These are phyloP conservation scores for Geotrupes spiniger DNA, from an alignment of 2,888 invertebrate species.

Conservation along the genomic window DNA sequence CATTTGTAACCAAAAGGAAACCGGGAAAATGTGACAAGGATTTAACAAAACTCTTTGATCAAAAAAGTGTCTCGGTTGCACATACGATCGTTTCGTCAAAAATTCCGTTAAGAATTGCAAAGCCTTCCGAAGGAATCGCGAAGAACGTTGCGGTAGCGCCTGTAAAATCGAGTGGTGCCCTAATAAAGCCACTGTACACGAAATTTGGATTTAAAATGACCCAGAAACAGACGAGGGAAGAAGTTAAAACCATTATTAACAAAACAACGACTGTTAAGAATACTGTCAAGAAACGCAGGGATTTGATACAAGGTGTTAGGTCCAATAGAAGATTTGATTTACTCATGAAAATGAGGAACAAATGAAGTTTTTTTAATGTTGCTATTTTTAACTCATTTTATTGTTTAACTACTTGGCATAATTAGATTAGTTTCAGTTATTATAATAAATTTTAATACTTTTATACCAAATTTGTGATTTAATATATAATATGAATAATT, in stretches of 20 bases:
- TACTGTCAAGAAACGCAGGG: neutral
- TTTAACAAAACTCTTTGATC: constrained; percentile 4
- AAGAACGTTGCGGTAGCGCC: too few species aligned
- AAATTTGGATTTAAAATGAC: constrained; percentile 13
- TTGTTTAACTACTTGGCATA: too few species aligned
- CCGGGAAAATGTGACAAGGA: constrained; percentile 1
- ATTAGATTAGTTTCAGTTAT: too few species aligned
- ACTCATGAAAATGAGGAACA: constrained; percentile 15
- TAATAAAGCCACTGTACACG: neutral
- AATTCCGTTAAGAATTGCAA: too few species aligned
- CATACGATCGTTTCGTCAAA: too few species aligned
- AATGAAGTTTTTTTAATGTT: neutral
- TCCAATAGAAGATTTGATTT: constrained; percentile 14
- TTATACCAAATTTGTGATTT: too few species aligned
- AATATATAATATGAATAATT: too few species aligned
- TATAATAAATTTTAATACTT: too few species aligned
- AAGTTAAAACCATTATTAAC: constrained; percentile 4
- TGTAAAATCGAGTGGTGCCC: too few species aligned
- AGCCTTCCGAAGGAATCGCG: too few species aligned
- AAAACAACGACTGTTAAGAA: neutral
- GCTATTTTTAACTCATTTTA: too few species aligned
- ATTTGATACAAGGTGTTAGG: constrained; percentile 12
- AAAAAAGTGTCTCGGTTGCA: too few species aligned
- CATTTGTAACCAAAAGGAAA: neutral
- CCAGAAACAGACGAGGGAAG: neutral